These are phyloP conservation scores for Calliphora vomitoria DNA, from an alignment of 2,888 invertebrate genomes.

Conservation along the genomic window DNA sequence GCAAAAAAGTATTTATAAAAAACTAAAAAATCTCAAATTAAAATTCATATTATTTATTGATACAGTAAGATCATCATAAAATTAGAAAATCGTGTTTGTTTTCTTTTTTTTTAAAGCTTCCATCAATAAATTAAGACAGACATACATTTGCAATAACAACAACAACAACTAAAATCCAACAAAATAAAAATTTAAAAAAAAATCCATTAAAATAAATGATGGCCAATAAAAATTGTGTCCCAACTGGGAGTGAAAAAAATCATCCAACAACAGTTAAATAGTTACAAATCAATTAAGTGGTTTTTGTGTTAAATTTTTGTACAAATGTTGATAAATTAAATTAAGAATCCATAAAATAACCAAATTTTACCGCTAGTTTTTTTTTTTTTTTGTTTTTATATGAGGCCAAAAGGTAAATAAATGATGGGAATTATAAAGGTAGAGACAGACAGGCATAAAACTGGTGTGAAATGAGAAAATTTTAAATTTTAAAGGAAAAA, in stretches of 20 bases:
- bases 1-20: slow-evolving; percentile 75
- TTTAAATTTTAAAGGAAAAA: too few species aligned
- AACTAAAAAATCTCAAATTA: not conserved
- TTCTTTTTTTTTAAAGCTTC: slow-evolving; percentile 19
- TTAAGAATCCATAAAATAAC: slow-evolving; percentile 3
- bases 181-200: not conserved
- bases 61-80: slow-evolving; percentile 30
- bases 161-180: not conserved
- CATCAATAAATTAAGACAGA: slow-evolving; percentile 12
- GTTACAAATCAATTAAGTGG: slow-evolving; percentile 25
- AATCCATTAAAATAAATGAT: slow-evolving; percentile 51
- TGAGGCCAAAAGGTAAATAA: too few species aligned
- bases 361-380: too few species aligned
- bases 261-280: slow-evolving; percentile 8
- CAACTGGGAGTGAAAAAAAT: too few species aligned
- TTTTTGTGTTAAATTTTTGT: not conserved
- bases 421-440: too few species aligned
- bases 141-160: slow-evolving; percentile 12
- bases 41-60: slow-evolving; percentile 59
- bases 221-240: slow-evolving; percentile 23
- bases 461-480: too few species aligned
- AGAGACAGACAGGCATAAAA: too few species aligned
- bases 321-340: slow-evolving; percentile 2
- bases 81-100: slow-evolving; percentile 28
- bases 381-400: too few species aligned